Conservation (phyloP, 2,797 vertebrate species). For the Dermochelys coriacea region DNA sequence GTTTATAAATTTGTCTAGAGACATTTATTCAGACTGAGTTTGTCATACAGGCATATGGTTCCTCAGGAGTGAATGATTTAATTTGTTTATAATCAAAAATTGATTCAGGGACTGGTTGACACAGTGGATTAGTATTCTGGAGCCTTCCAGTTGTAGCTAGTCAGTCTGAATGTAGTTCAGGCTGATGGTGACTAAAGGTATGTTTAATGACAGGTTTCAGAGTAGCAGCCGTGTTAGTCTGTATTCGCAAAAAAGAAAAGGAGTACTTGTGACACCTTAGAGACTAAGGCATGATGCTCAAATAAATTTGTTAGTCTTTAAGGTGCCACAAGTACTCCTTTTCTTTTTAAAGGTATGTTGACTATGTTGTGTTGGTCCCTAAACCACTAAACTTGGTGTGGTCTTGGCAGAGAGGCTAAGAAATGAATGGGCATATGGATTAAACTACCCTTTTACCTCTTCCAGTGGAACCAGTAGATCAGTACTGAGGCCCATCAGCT, state of each 20-base stretch:
- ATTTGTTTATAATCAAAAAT: neutral
- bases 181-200: neutral
- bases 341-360: neutral
- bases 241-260: too few relatives aligned
- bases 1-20: conserved; percentile 67
- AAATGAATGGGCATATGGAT: neutral
- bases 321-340: too few relatives aligned
- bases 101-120: conserved; percentile 30
- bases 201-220: too few relatives aligned
- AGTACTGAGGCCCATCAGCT: too few relatives aligned
- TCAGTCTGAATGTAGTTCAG: neutral
- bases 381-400: too few relatives aligned
- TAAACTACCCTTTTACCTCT: neutral
- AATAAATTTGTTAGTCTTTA: too few relatives aligned
- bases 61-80: neutral
- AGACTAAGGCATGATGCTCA: too few relatives aligned
- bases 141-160: neutral
- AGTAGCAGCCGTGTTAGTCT: too few relatives aligned
- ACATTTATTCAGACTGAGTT: conserved; percentile 58
- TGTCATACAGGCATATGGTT: neutral
- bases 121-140: neutral
- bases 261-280: too few relatives aligned
- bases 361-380: too few relatives aligned
- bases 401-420: neutral
- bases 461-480: neutral